Evolutionary conservation across 2,888 invertebrate species (phyloP), one percentile per base, ranked within the genome.

Genomic region (Galerucella pusilla): DNA sequence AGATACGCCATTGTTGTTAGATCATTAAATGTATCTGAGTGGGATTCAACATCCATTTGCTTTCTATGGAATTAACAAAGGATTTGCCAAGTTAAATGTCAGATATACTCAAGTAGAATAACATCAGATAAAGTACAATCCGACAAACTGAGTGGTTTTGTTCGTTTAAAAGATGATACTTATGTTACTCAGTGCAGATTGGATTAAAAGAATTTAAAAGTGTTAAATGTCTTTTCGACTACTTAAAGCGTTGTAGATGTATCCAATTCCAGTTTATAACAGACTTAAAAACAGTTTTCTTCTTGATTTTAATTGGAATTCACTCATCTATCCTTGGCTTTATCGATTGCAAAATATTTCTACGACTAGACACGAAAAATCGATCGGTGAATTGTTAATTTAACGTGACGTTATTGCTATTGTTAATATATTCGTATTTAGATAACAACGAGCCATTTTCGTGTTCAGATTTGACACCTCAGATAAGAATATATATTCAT

Each of bases 81-180:
- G 64, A 71, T 71, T 71, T 64, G 42, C 35, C 64, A 42, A 71
- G 63, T 71, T 42, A 54, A 64, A 71, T 63, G 71, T n/a, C 54
- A 54, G 35, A 54, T 64, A 35, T 16, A 25, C 20, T 12, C 59
- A 25, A 25, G 4, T 11, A 25, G 25, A n/a, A 57, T 16, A 16
- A 52, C 52, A 20, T 49, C 61, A 45, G 46, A 64, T 71, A 71
- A 64, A 71, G 35, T 52, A 71, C 63, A 28, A 71, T 60, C 49
- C 25, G 28, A 45, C 46, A 61, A 16, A n/a, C 60, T 70, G n/a
- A 70, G 61, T 28, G 45, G 49, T 52, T 65, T 35, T 20, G 16
- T 57, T 68, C 16, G 57, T 68, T n/a, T 35, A 12, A 66, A 10
- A 20, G 25, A 12, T 52, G 7, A 52, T 52, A n/a, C 14, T 52